A percentile compares a stretch with the other conserved stretches of the same genome.
Conservation (phyloP, 2,797 vertebrate genomes). For the Platyrinchus mystaceus region DNA sequence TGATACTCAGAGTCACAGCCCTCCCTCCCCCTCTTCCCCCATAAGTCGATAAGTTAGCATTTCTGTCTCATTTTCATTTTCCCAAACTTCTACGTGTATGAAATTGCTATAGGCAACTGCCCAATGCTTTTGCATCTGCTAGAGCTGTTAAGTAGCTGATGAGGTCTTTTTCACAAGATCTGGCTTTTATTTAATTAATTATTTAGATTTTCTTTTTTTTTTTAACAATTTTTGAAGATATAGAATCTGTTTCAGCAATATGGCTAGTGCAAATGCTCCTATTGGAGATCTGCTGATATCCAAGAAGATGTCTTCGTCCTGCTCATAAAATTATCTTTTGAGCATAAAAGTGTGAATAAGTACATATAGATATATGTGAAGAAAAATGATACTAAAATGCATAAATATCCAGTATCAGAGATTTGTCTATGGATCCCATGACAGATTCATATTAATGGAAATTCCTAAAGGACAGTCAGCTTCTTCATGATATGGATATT, state of each 20-base stretch:
- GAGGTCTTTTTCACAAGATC: conserved; percentile 59
- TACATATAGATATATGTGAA: not conserved
- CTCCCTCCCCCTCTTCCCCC: not conserved
- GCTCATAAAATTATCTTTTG: not conserved
- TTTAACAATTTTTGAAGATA: conserved; percentile 9
- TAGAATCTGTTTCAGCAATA: conserved; percentile 62
- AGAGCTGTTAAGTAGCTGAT: conserved; percentile 62
- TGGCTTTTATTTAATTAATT: conserved; percentile 47
- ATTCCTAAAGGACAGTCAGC: not conserved
- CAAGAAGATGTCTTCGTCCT: not conserved
- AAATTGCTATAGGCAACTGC: conserved; percentile 58
- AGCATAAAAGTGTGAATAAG: not conserved
- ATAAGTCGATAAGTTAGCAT: conserved; percentile 16
- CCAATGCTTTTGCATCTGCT: conserved; percentile 56
- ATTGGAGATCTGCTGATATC: not conserved
- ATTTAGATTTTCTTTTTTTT: not conserved
- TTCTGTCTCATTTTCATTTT: conserved; percentile 47
- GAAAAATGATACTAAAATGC: not conserved
- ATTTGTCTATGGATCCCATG: not conserved
- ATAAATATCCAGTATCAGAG: not conserved
- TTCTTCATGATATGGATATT: not conserved
- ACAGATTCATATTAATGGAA: not conserved
- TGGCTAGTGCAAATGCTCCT: conserved; percentile 46
- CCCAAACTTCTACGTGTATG: conserved; percentile 29
- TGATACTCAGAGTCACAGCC: not conserved